A percentile compares a stretch with the other conserved stretches of the same genome.
These are phyloP conservation scores for Leptosomus discolor DNA, from an alignment of 2,113 vertebrate species.

Conservation along the genomic window DNA sequence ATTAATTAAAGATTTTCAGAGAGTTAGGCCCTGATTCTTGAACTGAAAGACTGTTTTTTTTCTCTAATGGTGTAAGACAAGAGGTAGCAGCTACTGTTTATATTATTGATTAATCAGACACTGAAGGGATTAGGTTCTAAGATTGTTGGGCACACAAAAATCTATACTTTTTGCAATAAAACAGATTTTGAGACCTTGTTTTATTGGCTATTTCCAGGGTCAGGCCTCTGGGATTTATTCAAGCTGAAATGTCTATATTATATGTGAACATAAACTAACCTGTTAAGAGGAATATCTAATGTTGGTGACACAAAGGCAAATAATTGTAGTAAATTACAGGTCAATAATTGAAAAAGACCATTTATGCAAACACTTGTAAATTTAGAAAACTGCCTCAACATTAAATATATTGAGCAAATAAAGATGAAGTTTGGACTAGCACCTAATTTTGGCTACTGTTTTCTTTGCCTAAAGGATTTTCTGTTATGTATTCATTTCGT, in stretches of 20 bases:
- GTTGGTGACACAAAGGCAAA: neutral
- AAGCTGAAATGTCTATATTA: neutral
- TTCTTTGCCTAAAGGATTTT: neutral
- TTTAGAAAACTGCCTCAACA: neutral
- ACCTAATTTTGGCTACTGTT: neutral
- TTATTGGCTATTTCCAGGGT: constrained; percentile 8
- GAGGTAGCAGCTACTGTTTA: constrained; percentile 36
- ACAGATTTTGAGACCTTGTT: neutral
- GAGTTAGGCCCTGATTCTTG: neutral
- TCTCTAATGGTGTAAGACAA: neutral
- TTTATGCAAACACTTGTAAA: neutral
- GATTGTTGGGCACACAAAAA: constrained; percentile 39
- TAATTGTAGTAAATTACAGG: neutral
- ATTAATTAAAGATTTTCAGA: neutral
- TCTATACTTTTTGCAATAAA: constrained; percentile 39
- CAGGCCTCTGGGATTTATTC: constrained; percentile 18
- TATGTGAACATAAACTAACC: neutral
- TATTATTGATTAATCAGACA: constrained; percentile 50
- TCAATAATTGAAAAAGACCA: neutral
- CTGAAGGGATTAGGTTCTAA: constrained; percentile 33
- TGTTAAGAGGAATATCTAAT: neutral
- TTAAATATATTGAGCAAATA: neutral
- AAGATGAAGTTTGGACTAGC: neutral
- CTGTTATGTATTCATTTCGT: neutral
- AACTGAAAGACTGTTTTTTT: neutral